A percentile compares a stretch with the other conserved stretches of the same genome.
Evolutionary conservation across 2,888 invertebrate genomes (phyloP).

Genomic region (Ceraclea dissimilis): DNA sequence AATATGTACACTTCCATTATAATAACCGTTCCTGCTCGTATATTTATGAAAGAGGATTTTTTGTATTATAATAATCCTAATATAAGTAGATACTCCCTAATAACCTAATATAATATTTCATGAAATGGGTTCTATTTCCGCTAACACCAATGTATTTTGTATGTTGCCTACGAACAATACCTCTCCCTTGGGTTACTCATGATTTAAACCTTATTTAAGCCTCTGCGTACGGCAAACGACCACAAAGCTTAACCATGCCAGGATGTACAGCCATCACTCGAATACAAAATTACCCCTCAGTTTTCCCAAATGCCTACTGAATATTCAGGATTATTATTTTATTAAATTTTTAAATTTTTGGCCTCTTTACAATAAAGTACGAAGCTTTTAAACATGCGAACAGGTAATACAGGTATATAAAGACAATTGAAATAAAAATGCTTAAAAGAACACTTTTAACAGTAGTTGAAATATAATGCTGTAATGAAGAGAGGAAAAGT

Average conservation of each 20-base stretch:
- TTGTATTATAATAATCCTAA: too few relatives aligned
- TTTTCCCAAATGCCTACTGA: not conserved
- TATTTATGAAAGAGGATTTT: not conserved
- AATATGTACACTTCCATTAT: too few relatives aligned
- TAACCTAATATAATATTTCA: not conserved
- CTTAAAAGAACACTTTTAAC: too few relatives aligned
- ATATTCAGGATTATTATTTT: not conserved
- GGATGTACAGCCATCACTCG: conserved; percentile 5
- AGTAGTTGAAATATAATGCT: too few relatives aligned
- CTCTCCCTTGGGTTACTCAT: not conserved
- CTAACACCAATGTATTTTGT: conserved; percentile 1
- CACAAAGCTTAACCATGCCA: not conserved
- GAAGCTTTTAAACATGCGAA: too few relatives aligned
- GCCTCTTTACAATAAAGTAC: not conserved
- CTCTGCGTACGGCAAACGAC: conserved; percentile 14
- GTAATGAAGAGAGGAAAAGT: too few relatives aligned
- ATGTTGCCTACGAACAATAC: not conserved
- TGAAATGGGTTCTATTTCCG: not conserved
- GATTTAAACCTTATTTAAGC: conserved; percentile 11
- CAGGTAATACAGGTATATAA: too few relatives aligned
- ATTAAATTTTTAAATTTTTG: not conserved
- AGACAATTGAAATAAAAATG: too few relatives aligned
- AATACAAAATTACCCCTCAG: conserved; percentile 5
- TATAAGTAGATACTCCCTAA: too few relatives aligned
- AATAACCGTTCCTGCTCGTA: not conserved